These are phyloP conservation scores for Andrena trimmerana DNA, from an alignment of 2,888 invertebrate species.

Conservation along the genomic window DNA sequence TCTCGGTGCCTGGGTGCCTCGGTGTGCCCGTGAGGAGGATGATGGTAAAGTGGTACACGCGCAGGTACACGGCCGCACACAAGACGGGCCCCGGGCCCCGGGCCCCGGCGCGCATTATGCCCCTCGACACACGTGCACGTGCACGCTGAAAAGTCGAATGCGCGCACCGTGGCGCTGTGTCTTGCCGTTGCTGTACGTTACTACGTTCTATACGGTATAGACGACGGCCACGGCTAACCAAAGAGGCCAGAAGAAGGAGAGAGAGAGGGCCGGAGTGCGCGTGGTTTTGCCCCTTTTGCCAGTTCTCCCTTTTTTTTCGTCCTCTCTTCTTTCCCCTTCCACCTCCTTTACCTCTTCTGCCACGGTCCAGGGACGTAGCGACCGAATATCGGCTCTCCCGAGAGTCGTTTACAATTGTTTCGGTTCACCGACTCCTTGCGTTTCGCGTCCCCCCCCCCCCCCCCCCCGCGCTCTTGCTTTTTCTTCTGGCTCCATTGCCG, in stretches of 20 bases:
- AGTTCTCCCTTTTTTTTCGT: conserved; percentile 67
- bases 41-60: conserved; percentile 50
- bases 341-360: conserved; percentile 64
- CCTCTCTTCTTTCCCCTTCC: conserved; percentile 62
- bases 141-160: conserved; percentile 58
- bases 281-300: conserved; percentile 76
- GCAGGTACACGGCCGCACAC: conserved; percentile 45
- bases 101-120: conserved; percentile 46
- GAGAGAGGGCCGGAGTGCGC: conserved; percentile 33
- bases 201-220: conserved; percentile 57
- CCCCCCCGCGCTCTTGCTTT: background rate
- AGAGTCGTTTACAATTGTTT: conserved; percentile 46
- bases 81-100: conserved; percentile 35
- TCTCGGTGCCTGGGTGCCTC: conserved; percentile 26
- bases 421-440: conserved; percentile 49
- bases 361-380: conserved; percentile 69
- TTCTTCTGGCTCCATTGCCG: background rate
- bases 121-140: conserved; percentile 52
- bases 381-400: conserved; percentile 36
- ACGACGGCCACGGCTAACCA: conserved; percentile 28
- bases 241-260: conserved; percentile 17
- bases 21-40: conserved; percentile 32
- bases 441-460: background rate
- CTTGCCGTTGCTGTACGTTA: conserved; percentile 64
- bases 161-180: conserved; percentile 59